A percentile compares a stretch with the other conserved stretches of the same genome.
Evolutionary conservation across 2,113 vertebrate genomes (phyloP).

Genomic region (Thamnophis sirtalis): DNA sequence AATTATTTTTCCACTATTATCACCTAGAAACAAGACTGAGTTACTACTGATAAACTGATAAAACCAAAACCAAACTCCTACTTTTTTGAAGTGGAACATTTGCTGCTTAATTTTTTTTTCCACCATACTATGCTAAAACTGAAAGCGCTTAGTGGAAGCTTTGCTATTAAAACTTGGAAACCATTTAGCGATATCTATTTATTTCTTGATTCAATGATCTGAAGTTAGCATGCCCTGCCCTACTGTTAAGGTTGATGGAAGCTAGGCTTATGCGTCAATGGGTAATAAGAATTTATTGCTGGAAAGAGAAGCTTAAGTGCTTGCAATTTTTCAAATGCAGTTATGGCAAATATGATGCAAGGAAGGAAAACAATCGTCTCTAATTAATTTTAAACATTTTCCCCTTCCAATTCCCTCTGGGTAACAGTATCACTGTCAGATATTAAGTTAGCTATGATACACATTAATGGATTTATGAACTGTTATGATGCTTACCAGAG

Average conservation of each 20-base stretch:
- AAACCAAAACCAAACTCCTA: background rate
- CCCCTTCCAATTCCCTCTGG: background rate
- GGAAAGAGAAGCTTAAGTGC: background rate
- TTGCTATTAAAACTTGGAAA: conserved; percentile 1
- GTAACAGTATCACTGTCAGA: background rate
- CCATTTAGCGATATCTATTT: conserved; percentile 4
- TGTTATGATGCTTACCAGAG: background rate
- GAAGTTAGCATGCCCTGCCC: background rate
- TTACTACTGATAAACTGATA: background rate
- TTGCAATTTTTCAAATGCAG: background rate
- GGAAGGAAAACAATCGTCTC: accelerated
- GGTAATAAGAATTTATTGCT: background rate
- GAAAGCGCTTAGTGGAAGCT: conserved; percentile 1
- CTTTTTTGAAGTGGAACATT: background rate
- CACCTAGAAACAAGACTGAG: background rate
- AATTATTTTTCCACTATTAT: background rate
- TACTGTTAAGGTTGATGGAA: background rate
- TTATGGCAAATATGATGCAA: background rate
- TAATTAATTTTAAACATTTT: background rate
- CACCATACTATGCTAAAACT: background rate
- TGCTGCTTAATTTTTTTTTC: background rate
- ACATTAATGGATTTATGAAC: background rate
- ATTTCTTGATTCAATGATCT: background rate
- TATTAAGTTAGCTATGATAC: background rate
- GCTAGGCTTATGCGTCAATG: background rate